Percentiles rank a stretch among this genome's conserved stretches.
Conservation (phyloP, 1,140 invertebrate species). For the Drosophila bifasciata region DNA sequence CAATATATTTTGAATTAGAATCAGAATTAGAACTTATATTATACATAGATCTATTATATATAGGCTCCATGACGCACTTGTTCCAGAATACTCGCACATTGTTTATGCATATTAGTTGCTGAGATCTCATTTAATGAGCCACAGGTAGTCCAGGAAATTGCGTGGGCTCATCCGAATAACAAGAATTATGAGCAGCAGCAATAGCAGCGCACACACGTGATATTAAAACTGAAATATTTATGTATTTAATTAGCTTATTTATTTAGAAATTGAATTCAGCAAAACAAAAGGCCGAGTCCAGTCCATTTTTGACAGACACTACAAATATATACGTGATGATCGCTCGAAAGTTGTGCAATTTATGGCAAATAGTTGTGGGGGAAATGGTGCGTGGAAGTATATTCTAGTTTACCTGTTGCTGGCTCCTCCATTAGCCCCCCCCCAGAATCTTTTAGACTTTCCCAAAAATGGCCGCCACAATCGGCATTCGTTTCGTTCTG, state of each 20-base stretch:
- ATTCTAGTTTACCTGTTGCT: conserved; percentile 41
- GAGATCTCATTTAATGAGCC: conserved; percentile 59
- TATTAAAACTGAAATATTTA: conserved; percentile 62
- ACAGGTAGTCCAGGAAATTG: conserved; percentile 54
- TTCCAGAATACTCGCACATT: conserved; percentile 6
- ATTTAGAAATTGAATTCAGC: conserved; percentile 23
- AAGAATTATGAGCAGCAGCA: conserved; percentile 52
- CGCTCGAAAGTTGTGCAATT: conserved; percentile 13
- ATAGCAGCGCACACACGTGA: conserved; percentile 71
- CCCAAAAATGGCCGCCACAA: conserved; percentile 56
- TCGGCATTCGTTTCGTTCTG: conserved; percentile 40
- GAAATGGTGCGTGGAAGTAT: conserved; percentile 7
- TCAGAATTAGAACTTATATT: too few relatives aligned
- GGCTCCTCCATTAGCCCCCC: not conserved
- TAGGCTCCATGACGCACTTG: conserved; percentile 35
- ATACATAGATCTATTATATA: conserved; percentile 10
- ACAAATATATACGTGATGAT: conserved; percentile 46
- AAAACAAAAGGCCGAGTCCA: not conserved
- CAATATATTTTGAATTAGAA: too few relatives aligned
- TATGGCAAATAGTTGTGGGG: conserved; percentile 21
- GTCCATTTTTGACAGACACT: conserved; percentile 33
- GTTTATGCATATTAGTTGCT: conserved; percentile 54
- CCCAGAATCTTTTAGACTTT: conserved; percentile 7
- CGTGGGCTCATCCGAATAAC: conserved; percentile 60
- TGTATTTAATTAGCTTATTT: conserved; percentile 41